A percentile compares a stretch with the other conserved stretches of the same genome.
Conservation (phyloP, 2,888 invertebrate species). For the Harpagoxenus sublaevis region DNA sequence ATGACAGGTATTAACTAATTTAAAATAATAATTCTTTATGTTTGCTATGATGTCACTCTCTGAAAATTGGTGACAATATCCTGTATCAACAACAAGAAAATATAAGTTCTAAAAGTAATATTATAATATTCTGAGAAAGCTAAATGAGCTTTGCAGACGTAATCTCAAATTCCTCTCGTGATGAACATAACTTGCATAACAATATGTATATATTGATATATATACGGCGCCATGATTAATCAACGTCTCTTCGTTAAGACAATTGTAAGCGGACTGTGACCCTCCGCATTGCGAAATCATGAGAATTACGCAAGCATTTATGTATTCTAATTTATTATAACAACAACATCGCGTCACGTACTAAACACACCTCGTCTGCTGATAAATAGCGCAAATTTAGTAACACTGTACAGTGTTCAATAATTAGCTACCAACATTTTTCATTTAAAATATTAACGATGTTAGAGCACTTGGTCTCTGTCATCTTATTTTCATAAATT, state of each 20-base stretch:
- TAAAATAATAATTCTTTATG: conserved; percentile 8
- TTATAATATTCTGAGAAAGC: not conserved
- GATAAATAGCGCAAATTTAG: conserved; percentile 26
- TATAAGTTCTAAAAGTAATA: not conserved
- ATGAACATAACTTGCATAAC: conserved; percentile 64
- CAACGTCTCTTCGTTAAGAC: conserved; percentile 74
- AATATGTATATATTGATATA: conserved; percentile 21
- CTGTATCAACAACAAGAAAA: not conserved
- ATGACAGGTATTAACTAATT: not conserved
- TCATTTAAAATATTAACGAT: conserved; percentile 6
- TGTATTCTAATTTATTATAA: conserved; percentile 35
- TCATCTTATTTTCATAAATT: not conserved
- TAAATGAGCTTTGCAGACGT: conserved; percentile 43
- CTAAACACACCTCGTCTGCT: conserved; percentile 39
- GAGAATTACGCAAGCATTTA: conserved; percentile 48
- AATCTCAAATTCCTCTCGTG: conserved; percentile 47
- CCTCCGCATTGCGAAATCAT: conserved; percentile 44
- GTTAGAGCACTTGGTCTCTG: not conserved
- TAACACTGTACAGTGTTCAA: not conserved
- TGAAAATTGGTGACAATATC: not conserved
- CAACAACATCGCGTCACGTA: conserved; percentile 33
- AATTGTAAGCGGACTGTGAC: conserved; percentile 60
- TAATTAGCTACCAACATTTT: conserved; percentile 25
- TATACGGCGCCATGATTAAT: conserved; percentile 71
- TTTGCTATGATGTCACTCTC: not conserved